Evolutionary conservation across 2,797 vertebrate species (phyloP).

Genomic region (Forpus xanthops): DNA sequence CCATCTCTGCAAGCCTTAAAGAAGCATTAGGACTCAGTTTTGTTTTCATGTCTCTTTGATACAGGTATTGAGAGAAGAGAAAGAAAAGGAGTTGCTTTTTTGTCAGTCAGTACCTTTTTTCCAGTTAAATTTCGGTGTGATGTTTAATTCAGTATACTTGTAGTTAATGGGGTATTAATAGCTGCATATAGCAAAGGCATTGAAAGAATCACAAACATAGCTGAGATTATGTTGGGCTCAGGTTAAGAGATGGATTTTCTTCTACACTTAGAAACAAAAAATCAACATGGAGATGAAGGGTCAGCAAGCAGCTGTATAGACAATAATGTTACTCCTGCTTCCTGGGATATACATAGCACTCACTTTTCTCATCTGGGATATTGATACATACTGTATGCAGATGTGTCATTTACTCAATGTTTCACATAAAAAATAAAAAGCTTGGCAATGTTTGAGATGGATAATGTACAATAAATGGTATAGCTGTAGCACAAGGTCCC

Average conservation of each 20-base stretch:
- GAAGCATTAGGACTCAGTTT: neutral
- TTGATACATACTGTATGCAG: neutral
- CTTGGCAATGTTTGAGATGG: neutral
- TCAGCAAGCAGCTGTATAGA: neutral
- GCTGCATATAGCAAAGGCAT: neutral
- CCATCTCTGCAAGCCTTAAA: neutral
- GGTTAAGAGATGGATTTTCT: neutral
- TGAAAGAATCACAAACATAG: neutral
- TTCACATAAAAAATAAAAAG: neutral
- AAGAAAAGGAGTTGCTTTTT: neutral
- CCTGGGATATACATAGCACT: neutral
- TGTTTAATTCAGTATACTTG: neutral
- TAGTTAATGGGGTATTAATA: neutral
- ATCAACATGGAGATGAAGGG: neutral
- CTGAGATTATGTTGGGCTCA: neutral
- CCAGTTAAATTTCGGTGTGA: neutral
- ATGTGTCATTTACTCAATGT: constrained; percentile 11
- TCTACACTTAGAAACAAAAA: neutral
- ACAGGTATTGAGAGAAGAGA: neutral
- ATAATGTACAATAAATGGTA: neutral
- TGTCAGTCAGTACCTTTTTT: neutral
- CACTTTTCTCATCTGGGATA: neutral
- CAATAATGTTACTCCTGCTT: neutral
- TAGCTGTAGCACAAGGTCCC: neutral
- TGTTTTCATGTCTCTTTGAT: neutral